Evolutionary conservation across 2,888 invertebrate species (phyloP).

Genomic region (Mylabris sibirica): DNA sequence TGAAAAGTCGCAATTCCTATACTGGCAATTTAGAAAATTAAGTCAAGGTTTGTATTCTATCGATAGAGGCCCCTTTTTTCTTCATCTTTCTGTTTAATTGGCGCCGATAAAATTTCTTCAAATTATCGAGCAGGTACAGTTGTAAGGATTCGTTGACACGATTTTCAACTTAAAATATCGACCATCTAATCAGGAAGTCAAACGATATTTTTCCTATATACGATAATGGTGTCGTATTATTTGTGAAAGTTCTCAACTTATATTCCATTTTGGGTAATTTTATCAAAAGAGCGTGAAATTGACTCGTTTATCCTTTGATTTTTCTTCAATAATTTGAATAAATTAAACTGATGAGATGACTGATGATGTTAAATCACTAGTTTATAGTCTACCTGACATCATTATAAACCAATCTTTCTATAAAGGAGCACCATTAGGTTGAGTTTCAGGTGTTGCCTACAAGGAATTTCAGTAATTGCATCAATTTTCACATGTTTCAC

Average conservation of each 20-base stretch:
- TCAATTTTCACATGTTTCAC: background rate
- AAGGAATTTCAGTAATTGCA: constrained; percentile 9
- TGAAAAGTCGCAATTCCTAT: constrained; percentile 10
- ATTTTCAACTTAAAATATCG: constrained; percentile 12
- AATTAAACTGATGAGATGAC: background rate
- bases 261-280: background rate
- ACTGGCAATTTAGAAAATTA: background rate
- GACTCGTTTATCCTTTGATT: background rate
- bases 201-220: background rate
- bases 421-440: constrained; percentile 3
- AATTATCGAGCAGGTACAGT: background rate
- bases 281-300: background rate
- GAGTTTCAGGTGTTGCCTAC: constrained; percentile 6
- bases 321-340: constrained; percentile 12
- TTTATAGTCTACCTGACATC: constrained; percentile 8
- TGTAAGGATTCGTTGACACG: constrained; percentile 2
- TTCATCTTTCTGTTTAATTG: background rate
- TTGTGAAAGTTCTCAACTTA: background rate
- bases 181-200: background rate
- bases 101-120: background rate
- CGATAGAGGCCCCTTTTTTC: background rate
- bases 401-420: constrained; percentile 13
- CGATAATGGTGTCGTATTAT: background rate
- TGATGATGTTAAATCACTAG: constrained; percentile 17
- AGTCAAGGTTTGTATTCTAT: background rate